Evolutionary conservation across 2,797 vertebrate species (phyloP).

Genomic region (Acipenser oxyrinchus): DNA sequence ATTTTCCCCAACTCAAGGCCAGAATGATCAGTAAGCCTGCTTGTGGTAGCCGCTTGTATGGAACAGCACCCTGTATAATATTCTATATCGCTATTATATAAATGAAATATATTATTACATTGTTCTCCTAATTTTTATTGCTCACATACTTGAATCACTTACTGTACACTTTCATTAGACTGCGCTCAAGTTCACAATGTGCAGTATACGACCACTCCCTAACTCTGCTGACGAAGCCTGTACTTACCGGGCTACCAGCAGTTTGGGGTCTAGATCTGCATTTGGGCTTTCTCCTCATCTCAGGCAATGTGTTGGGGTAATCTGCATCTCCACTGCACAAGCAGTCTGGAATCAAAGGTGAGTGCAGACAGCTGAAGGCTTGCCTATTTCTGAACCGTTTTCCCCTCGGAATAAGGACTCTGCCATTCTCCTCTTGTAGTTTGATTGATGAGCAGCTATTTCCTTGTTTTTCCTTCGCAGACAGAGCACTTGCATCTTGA

Average conservation of each 20-base stretch:
- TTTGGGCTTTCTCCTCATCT: slow-evolving; percentile 12
- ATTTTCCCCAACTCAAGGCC: too few species aligned
- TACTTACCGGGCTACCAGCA: slow-evolving; percentile 26
- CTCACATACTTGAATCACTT: not conserved
- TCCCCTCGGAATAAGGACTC: slow-evolving; percentile 24
- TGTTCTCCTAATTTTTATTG: too few species aligned
- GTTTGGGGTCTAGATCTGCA: slow-evolving; percentile 12
- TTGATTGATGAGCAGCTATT: slow-evolving; percentile 59
- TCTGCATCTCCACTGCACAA: slow-evolving; percentile 6
- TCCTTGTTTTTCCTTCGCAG: slow-evolving; percentile 43
- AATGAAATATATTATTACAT: too few species aligned
- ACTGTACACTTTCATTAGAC: too few species aligned
- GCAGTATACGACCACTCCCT: too few species aligned
- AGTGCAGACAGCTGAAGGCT: slow-evolving; percentile 38
- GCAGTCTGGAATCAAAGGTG: slow-evolving; percentile 23
- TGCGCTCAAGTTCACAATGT: too few species aligned
- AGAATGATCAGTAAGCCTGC: too few species aligned
- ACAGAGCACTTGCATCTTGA: slow-evolving; percentile 32
- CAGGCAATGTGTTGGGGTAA: slow-evolving; percentile 20
- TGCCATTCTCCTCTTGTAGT: slow-evolving; percentile 30
- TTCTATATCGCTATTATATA: too few species aligned
- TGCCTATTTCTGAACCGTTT: slow-evolving; percentile 14
- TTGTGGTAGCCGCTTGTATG: too few species aligned
- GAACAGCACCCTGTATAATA: too few species aligned
- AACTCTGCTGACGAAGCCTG: too few species aligned